phyloP scores from a whole-genome alignment of 2,113 vertebrate genomes.

The Albula goreensis region DNA sequence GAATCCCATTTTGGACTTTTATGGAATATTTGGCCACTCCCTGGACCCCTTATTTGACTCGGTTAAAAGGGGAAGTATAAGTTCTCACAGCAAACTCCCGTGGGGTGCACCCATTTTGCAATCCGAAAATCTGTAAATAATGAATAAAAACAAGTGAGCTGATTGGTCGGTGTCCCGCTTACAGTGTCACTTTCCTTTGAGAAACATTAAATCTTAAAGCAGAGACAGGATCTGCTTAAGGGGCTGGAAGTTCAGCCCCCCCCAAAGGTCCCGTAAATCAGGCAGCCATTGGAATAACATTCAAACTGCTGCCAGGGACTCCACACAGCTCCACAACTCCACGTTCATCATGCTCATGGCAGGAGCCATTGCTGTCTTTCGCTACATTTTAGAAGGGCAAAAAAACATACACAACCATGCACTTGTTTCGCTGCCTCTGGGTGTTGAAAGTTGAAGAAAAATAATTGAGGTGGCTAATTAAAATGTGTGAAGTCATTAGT shows the following conservation, averaged over 20 bases:
- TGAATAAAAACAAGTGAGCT: neutral
- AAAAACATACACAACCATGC: constrained; percentile 25
- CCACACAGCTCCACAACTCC: neutral
- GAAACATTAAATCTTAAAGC: constrained; percentile 14
- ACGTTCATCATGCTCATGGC: neutral
- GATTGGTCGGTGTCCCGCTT: neutral
- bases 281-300: neutral
- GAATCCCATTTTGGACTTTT: neutral
- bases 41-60: neutral
- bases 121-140: neutral
- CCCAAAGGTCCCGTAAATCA: neutral
- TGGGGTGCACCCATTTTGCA: neutral
- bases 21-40: neutral
- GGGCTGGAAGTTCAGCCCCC: neutral
- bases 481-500: constrained; percentile 22
- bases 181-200: neutral
- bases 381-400: neutral
- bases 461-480: constrained; percentile 7
- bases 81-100: neutral
- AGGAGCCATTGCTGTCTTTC: neutral
- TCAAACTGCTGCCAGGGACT: neutral
- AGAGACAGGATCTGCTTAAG: constrained; percentile 19
- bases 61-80: neutral
- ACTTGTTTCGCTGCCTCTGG: constrained; percentile 5
- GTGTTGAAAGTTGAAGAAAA: constrained; percentile 9